phyloP scores from a whole-genome alignment of 2,113 vertebrate genomes.

The Trematomus loennbergii region DNA sequence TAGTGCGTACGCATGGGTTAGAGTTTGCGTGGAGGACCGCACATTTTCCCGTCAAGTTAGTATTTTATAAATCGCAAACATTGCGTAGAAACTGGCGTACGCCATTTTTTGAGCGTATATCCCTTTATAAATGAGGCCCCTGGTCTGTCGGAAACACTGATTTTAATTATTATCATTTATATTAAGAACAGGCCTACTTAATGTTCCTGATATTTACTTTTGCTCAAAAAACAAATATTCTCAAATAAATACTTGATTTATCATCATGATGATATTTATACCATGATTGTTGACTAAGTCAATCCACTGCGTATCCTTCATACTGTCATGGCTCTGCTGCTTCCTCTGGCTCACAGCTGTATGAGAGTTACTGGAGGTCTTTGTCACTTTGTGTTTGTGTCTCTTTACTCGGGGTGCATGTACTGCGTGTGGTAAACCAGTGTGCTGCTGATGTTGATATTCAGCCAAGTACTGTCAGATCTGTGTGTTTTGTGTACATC shows the following conservation, averaged over 20 bases:
- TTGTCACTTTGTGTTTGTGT: background rate
- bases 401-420: background rate
- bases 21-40: too few species aligned
- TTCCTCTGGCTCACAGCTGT: background rate
- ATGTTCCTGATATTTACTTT: background rate
- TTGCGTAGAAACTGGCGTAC: too few species aligned
- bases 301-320: background rate
- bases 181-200: too few species aligned
- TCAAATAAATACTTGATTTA: background rate
- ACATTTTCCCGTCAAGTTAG: too few species aligned
- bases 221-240: background rate
- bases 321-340: background rate
- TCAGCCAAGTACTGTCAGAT: background rate
- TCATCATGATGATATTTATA: background rate
- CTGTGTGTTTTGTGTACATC: background rate
- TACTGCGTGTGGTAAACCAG: background rate
- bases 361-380: background rate
- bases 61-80: too few species aligned
- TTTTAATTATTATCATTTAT: too few species aligned
- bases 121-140: too few species aligned
- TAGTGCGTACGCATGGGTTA: too few species aligned
- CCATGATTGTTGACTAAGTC: background rate
- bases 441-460: background rate
- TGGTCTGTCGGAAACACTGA: too few species aligned
- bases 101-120: too few species aligned